These are phyloP conservation scores for Brachyistius frenatus DNA, from an alignment of 2,113 vertebrate genomes.

Conservation along the genomic window DNA sequence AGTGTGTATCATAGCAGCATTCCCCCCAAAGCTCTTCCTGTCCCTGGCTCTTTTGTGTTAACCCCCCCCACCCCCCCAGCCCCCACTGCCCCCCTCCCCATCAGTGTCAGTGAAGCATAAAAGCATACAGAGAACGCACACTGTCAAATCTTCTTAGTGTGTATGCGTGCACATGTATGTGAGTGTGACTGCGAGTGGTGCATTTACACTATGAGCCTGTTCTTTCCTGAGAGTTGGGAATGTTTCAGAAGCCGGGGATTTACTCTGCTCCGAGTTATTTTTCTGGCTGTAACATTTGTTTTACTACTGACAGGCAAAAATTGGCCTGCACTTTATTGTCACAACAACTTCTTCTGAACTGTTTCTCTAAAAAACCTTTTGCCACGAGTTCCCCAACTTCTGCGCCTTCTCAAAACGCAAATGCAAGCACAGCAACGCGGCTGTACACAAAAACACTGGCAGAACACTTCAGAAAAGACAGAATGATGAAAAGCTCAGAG, in stretches of 20 bases:
- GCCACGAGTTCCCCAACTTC: constrained; percentile 21
- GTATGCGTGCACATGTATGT: constrained; percentile 35
- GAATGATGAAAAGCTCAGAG: constrained; percentile 60
- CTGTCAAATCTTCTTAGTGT: constrained; percentile 77
- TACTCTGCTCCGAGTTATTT: constrained; percentile 58
- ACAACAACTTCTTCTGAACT: constrained; percentile 36
- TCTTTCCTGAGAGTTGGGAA: constrained; percentile 65
- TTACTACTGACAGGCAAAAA: constrained; percentile 61
- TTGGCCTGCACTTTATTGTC: constrained; percentile 28
- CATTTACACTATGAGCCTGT: constrained; percentile 58
- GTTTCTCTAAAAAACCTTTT: constrained; percentile 41
- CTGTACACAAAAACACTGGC: constrained; percentile 24
- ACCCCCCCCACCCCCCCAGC: constrained; percentile 68
- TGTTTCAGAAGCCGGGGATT: constrained; percentile 65
- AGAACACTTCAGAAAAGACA: constrained; percentile 53
- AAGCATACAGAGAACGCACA: constrained; percentile 66
- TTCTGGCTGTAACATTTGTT: constrained; percentile 67
- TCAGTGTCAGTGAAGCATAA: constrained; percentile 71
- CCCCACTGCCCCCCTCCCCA: constrained; percentile 32
- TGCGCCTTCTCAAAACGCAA: neutral
- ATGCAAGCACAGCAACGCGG: constrained; percentile 4
- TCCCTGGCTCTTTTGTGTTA: constrained; percentile 72
- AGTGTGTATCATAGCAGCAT: constrained; percentile 71
- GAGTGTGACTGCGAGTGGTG: constrained; percentile 24
- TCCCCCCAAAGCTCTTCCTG: constrained; percentile 71